Conservation (phyloP, 2,797 vertebrate genomes). For the Sciurus carolinensis region DNA sequence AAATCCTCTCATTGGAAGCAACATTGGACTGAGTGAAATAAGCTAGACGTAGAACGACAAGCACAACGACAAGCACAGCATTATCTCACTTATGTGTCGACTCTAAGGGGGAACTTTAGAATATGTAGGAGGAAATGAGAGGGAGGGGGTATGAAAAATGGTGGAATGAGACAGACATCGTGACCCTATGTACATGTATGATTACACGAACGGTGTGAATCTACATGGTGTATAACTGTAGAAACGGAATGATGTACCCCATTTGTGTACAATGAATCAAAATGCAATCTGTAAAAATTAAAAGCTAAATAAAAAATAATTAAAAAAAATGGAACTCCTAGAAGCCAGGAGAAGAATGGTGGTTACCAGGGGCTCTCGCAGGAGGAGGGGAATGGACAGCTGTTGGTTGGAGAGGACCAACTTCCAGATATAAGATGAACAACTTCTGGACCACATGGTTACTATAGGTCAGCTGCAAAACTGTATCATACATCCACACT, state of each 20-base stretch:
- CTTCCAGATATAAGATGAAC: not conserved
- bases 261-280: no score
- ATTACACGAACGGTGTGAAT: no score
- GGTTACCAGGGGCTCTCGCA: not conserved
- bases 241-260: no score
- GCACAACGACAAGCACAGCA: fast-evolving
- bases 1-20: not conserved
- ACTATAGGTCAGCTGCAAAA: not conserved
- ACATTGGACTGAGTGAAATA: not conserved
- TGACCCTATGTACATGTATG: no score
- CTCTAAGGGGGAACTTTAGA: not conserved
- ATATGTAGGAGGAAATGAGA: no score
- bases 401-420: not conserved
- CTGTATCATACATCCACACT: not conserved
- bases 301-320: no score
- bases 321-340: not conserved
- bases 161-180: no score
- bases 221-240: no score
- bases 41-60: no score
- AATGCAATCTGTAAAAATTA: no score
- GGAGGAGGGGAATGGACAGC: not conserved
- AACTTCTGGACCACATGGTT: not conserved
- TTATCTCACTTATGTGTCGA: no score
- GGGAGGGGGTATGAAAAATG: no score
- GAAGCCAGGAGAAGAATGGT: not conserved